Evolutionary conservation across 1,140 invertebrate species (phyloP).

Genomic region (Bombus affinis): DNA sequence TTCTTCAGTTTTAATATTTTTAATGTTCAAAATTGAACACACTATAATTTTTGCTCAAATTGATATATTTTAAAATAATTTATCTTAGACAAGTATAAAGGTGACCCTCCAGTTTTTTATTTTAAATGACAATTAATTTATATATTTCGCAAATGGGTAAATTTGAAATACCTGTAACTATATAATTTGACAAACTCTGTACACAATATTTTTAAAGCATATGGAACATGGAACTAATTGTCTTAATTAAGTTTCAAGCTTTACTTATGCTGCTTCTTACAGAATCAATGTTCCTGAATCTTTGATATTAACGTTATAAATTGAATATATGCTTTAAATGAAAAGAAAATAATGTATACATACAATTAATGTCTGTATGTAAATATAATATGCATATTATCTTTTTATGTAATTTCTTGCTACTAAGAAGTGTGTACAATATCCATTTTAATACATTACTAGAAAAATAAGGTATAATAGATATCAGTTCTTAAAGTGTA

Average conservation of each 20-base stretch:
- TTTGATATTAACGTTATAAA: constrained; percentile 43
- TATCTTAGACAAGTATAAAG: constrained; percentile 1
- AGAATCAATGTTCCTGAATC: constrained; percentile 44
- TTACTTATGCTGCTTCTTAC: background rate
- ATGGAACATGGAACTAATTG: background rate
- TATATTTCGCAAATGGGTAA: background rate
- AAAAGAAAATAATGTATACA: constrained; percentile 1
- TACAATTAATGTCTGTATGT: constrained; percentile 20
- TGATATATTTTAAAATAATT: background rate
- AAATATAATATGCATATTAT: constrained; percentile 15
- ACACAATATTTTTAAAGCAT: constrained; percentile 8
- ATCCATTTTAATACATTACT: background rate
- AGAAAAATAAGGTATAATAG: background rate
- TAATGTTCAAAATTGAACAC: background rate
- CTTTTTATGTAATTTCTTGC: background rate
- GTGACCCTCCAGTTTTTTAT: background rate
- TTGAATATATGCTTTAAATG: constrained; percentile 27
- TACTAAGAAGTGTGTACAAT: background rate
- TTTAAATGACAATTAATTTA: constrained; percentile 18
- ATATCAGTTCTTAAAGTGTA: background rate
- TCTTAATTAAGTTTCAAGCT: background rate
- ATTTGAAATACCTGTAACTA: background rate
- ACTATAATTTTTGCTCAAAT: constrained; percentile 30
- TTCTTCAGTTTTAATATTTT: background rate
- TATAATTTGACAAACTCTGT: background rate